Conservation (phyloP, 2,888 invertebrate genomes). For the Drosophila seclusa region DNA sequence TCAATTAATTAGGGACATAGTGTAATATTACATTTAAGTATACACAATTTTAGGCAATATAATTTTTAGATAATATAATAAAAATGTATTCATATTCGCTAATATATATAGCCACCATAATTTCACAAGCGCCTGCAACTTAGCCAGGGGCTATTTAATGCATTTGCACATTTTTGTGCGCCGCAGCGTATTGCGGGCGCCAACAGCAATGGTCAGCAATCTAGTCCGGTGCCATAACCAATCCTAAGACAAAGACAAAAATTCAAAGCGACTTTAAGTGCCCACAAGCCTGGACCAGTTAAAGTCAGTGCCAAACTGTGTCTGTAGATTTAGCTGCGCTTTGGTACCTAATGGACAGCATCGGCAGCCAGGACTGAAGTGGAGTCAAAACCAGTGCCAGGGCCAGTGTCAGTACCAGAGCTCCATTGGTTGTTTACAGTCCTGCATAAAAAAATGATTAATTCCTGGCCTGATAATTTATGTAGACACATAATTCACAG, state of each 20-base stretch:
- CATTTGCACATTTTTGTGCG: constrained; percentile 20
- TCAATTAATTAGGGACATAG: constrained; percentile 18
- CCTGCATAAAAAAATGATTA: constrained; percentile 82
- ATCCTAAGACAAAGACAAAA: constrained; percentile 61
- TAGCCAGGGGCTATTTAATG: constrained; percentile 4
- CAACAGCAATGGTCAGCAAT: constrained; percentile 40
- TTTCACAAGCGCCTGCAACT: neutral
- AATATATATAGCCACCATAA: constrained; percentile 7
- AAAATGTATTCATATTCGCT: constrained; percentile 12
- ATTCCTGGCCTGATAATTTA: constrained; percentile 82
- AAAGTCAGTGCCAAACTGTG: constrained; percentile 51
- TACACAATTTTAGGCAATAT: neutral
- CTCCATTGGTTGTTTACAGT: constrained; percentile 39
- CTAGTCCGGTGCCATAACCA: constrained; percentile 18
- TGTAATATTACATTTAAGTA: neutral
- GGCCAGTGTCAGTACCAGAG: constrained; percentile 24
- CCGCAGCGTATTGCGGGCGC: constrained; percentile 39
- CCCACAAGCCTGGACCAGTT: constrained; percentile 43
- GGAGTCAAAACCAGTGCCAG: constrained; percentile 6
- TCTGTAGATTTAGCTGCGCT: constrained; percentile 45
- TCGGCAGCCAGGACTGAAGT: constrained; percentile 30
- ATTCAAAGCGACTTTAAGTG: constrained; percentile 73
- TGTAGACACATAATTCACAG: constrained; percentile 83
- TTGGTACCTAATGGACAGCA: constrained; percentile 71
- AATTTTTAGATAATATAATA: too few relatives aligned